phyloP scores from a whole-genome alignment of 1,140 invertebrate genomes.

The Drosophila melanogaster region Release_6_plus_ISO1_MT NT_033779.5:17428501-17429000 shows the following conservation, averaged over 20 bases:
- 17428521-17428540: conserved; percentile 44
- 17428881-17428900: not conserved
- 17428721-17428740: conserved; percentile 26
- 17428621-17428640: conserved; percentile 8
- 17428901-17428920: conserved; percentile 30
- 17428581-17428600: conserved; percentile 50
- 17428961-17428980: conserved; percentile 43
- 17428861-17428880: not conserved
- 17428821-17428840: not conserved
- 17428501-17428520: conserved; percentile 55
- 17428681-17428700: conserved; percentile 27
- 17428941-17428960: conserved; percentile 39
- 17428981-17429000: conserved; percentile 40
- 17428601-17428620: conserved; percentile 30
- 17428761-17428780: not conserved
- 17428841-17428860: conserved; percentile 2
- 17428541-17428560: conserved; percentile 46
- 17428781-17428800: conserved; percentile 4
- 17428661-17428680: conserved; percentile 16
- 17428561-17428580: conserved; percentile 62
- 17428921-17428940: conserved; percentile 29
- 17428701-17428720: conserved; percentile 6
- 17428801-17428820: not conserved
- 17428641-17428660: conserved; percentile 24
- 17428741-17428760: not conserved